These are phyloP conservation scores for Diadumene lineata DNA, from an alignment of 92 coral and sea anemone species.

Conservation along the genomic window DNA sequence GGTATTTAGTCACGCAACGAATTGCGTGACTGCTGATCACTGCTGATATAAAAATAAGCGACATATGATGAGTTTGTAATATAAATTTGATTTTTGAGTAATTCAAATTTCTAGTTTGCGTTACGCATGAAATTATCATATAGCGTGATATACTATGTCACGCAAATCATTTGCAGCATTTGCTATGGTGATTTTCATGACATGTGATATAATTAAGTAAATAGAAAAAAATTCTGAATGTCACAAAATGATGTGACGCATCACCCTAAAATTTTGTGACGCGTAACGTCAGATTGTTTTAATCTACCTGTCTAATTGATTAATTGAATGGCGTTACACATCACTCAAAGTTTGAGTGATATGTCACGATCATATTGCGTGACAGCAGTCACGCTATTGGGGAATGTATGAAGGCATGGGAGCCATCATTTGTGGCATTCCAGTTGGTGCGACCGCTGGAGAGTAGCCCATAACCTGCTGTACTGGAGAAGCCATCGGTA, in stretches of 20 bases:
- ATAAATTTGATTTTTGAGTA: not conserved
- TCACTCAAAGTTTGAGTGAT: not conserved
- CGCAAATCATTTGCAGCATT: too few relatives aligned
- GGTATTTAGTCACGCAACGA: not conserved
- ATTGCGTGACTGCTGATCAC: not conserved
- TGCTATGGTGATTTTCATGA: too few relatives aligned
- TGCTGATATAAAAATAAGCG: not conserved
- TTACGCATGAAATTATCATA: too few relatives aligned
- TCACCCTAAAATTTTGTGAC: too few relatives aligned
- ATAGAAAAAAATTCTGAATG: too few relatives aligned
- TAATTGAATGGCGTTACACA: too few relatives aligned
- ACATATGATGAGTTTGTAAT: not conserved
- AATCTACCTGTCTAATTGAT: too few relatives aligned
- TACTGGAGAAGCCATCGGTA: constrained; percentile 47
- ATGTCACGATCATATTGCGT: not conserved
- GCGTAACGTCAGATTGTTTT: too few relatives aligned
- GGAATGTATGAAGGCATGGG: constrained; percentile 34
- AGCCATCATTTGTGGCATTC: constrained; percentile 54
- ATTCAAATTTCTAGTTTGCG: not conserved
- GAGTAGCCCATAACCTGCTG: constrained; percentile 35
- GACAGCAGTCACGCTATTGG: constrained; percentile 18
- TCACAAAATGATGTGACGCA: too few relatives aligned
- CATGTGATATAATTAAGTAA: too few relatives aligned
- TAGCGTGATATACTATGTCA: too few relatives aligned
- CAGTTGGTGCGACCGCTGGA: constrained; percentile 29